phyloP scores from a whole-genome alignment of 1,140 invertebrate genomes.

The Cydia splendana region DNA sequence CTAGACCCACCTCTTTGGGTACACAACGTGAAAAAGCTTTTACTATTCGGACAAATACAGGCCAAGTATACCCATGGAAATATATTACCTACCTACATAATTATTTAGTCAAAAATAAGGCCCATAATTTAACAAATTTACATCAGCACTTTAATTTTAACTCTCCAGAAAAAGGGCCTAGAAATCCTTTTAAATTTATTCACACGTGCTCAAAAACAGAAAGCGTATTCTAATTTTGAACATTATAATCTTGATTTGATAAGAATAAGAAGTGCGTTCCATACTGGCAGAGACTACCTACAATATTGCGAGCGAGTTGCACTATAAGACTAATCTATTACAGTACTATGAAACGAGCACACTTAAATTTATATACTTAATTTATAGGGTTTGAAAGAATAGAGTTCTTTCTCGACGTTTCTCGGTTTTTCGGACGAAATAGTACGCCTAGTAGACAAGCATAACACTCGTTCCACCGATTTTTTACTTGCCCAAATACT shows the following conservation, averaged over 20 bases:
- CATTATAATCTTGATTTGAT: background rate
- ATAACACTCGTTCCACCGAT: no score
- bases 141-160: conserved; percentile 14
- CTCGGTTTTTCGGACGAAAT: no score
- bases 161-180: background rate
- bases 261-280: no score
- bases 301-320: no score
- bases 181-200: conserved; percentile 5
- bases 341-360: no score
- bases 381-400: no score
- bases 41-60: background rate
- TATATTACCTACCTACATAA: background rate
- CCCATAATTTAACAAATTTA: background rate
- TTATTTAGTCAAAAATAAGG: background rate
- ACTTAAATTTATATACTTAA: no score
- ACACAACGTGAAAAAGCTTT: background rate
- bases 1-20: background rate
- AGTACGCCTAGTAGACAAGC: no score
- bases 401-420: no score
- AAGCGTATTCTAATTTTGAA: background rate
- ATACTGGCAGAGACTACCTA: no score
- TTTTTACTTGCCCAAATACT: background rate
- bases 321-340: no score
- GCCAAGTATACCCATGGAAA: background rate
- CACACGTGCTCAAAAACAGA: background rate